Conservation (phyloP, 2,888 invertebrate species). For the Eupsilia transversa region DNA sequence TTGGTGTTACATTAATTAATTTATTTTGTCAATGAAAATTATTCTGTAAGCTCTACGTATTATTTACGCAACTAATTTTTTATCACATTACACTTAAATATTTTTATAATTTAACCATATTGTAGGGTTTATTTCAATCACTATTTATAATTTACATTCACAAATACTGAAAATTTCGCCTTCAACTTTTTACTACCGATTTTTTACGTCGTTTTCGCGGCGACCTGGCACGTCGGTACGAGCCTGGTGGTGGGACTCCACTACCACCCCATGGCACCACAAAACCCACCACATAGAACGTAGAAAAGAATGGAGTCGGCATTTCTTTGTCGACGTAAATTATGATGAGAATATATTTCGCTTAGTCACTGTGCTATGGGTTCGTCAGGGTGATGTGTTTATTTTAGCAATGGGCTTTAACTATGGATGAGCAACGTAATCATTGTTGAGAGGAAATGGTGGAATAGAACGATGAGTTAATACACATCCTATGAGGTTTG, state of each 20-base stretch:
- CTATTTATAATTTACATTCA: conserved; percentile 22
- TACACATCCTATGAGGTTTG: not conserved
- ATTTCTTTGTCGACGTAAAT: conserved; percentile 34
- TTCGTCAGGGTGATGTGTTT: conserved; percentile 5
- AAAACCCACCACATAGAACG: conserved; percentile 64
- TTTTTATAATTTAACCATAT: too few species aligned
- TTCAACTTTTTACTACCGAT: conserved; percentile 1
- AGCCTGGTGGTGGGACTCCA: conserved; percentile 83
- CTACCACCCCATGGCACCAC: conserved; percentile 80
- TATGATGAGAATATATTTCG: conserved; percentile 14
- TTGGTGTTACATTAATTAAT: not conserved
- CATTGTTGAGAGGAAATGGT: not conserved
- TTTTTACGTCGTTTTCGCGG: conserved; percentile 59
- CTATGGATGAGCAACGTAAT: not conserved
- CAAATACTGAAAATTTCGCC: not conserved
- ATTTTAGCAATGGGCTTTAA: conserved; percentile 3
- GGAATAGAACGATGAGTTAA: not conserved
- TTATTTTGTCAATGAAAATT: not conserved
- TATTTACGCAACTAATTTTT: not conserved
- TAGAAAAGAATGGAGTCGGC: conserved; percentile 61
- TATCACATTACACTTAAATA: not conserved
- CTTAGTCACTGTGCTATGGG: conserved; percentile 6
- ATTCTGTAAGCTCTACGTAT: not conserved
- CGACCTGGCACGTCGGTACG: conserved; percentile 79
- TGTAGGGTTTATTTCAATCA: conserved; percentile 15